Evolutionary conservation across 1,140 invertebrate genomes (phyloP), one percentile per base, ranked within the genome.

Genomic region (Neuroterus valhalla): DNA sequence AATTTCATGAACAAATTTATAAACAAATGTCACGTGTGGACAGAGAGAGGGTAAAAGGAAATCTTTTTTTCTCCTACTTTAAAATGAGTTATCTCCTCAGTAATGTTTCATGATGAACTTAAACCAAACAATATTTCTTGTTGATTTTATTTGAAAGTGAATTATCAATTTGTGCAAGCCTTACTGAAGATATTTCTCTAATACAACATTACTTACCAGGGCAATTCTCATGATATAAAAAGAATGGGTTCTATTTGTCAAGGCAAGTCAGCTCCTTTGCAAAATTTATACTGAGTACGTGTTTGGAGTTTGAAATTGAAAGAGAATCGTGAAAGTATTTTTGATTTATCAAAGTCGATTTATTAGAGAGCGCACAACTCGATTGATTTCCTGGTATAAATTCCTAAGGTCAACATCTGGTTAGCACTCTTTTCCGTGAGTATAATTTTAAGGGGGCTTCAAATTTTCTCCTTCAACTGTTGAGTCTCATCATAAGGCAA

Each of bases 221-320:
- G 52, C 31, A 8, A 26, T 26, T 26, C 26, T 31, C 23, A 26
- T 70, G 55, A 38, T 68, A 26, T 43, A 77, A 66, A 67, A 73
- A 77, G 66, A 77, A 77, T 66, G 67, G 46, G 68, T 71, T 68
- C 42, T 77, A 77, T 77, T 70, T 77, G 62, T 77, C 71, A 52
- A 69, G 70, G 70, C 26, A 70, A 70, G 52, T 71, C 67, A 68
- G 44, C 68, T 62, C 50, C 55, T 48, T 45, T 21, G 71, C 44
- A 26, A 77, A 77, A 77, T 77, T 77, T 77, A 77, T 77, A 62
- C 44, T 48, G 31, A 1, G 21, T 70, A 73, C 75, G 75, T 77
- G 75, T 77, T 73, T 44, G 38, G 75, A 70, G 71, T 77, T 43
- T 68, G 15, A 55, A 21, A 55, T 55, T 43, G 70, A 68, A 55